Evolutionary conservation across 2,113 vertebrate genomes (phyloP), one percentile per base, ranked within the genome.

Genomic region (Cryptoleucopteryx plumbea): DNA sequence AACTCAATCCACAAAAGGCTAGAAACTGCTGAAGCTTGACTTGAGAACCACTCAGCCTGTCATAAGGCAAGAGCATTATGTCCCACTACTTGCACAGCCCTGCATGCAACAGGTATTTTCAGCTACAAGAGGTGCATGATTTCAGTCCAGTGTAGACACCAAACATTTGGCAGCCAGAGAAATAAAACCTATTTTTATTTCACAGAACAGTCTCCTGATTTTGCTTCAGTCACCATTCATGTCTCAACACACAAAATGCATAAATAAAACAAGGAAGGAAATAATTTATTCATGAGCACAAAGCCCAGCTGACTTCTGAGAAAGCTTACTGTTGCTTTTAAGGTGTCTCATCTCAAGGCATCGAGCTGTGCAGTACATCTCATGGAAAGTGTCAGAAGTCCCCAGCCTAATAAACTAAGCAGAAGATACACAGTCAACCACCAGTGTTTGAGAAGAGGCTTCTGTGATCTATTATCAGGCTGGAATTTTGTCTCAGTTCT

Each of bases 221-320:
- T 90, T 53, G 59, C n/a, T 21, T 47, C 62, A 95, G 90, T 62
- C 59, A 74, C 53, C 23, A 25, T 63, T 88, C 62, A 3, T 3
- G 15, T 45, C 83, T 70, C 81, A 36, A 40, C 67, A 34, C 62
- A 73, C 10, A 73, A 97, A 58, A 82, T 3, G 19, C 62, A 40
- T 20, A 70, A 84, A 74, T 53, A 96, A 89, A 92, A 47, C 53
- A 68, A 58, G 45, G 36, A 52, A 78, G 16, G 48, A 50, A 70
- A 91, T 93, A 13, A 82, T 94, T 95, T 93, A 95, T 95, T 96
- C 78, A 95, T 42, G 42, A 95, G 32, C 65, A 78, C 27, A 93
- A 90, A 74, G 61, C 68, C 81, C 92, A 94, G 65, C 42, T 91
- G 87, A 79, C 78, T 74, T 87, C 78, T 84, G 61, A 78, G 50